A percentile compares a stretch with the other conserved stretches of the same genome.
Evolutionary conservation across 2,113 vertebrate genomes (phyloP).

Genomic region (Pangasianodon gigas): DNA sequence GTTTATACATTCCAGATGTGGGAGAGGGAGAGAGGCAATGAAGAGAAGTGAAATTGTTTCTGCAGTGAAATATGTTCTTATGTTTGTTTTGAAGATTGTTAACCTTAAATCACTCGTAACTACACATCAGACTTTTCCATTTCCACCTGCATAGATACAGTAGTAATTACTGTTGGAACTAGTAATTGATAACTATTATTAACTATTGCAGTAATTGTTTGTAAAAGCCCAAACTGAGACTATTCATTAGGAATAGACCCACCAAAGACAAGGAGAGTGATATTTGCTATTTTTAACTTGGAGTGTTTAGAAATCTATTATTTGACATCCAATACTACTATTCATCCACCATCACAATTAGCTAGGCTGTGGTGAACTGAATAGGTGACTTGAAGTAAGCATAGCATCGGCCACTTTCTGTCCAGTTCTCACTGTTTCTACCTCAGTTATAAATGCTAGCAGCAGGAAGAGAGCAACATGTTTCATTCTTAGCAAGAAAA

Average conservation of each 20-base stretch:
- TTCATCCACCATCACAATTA: neutral
- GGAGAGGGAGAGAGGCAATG: neutral
- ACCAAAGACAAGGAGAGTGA: neutral
- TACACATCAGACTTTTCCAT: neutral
- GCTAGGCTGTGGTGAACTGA: neutral
- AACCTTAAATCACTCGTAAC: neutral
- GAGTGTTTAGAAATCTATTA: neutral
- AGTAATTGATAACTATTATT: neutral
- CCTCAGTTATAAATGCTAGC: neutral
- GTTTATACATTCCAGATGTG: constrained; percentile 32
- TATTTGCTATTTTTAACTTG: neutral
- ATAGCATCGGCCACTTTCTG: neutral
- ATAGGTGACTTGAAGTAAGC: neutral
- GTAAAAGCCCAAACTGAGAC: neutral
- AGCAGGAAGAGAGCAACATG: neutral
- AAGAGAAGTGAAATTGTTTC: neutral
- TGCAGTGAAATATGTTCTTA: neutral
- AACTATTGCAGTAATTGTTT: neutral
- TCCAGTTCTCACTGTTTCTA: neutral
- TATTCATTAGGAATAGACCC: neutral
- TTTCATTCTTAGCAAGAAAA: neutral
- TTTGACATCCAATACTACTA: neutral
- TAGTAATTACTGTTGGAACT: neutral
- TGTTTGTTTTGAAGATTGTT: neutral
- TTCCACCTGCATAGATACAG: neutral